phyloP scores from a whole-genome alignment of 2,113 vertebrate species.

The Cryptotis parvus region DNA sequence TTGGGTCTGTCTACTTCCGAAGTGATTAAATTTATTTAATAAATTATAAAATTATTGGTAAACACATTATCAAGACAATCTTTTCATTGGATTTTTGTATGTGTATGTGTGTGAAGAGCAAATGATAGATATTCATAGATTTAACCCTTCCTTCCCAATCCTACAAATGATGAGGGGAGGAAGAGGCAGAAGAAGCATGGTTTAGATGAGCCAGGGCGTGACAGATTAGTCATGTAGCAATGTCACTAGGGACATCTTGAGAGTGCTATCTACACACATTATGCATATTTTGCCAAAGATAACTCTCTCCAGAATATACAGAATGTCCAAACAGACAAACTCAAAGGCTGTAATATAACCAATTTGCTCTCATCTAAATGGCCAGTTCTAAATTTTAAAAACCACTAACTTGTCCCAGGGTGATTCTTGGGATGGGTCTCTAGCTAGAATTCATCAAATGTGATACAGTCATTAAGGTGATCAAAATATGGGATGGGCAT shows the following conservation, averaged over 20 bases:
- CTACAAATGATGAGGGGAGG: background rate
- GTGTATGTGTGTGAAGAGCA: too few relatives aligned
- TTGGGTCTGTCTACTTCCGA: background rate
- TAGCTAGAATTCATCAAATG: background rate
- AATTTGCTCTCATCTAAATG: background rate
- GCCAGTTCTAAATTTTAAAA: background rate
- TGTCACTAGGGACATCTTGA: too few relatives aligned
- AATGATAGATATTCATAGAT: background rate
- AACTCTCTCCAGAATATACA: background rate
- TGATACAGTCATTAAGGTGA: background rate
- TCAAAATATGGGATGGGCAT: background rate
- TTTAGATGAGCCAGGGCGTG: background rate
- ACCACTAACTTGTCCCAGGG: background rate
- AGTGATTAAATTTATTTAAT: constrained; percentile 12
- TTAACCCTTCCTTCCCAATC: accelerated
- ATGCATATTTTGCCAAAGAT: background rate
- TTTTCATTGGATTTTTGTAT: background rate
- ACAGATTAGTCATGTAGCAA: background rate
- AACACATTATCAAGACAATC: constrained; percentile 22
- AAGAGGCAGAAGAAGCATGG: background rate
- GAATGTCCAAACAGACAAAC: background rate
- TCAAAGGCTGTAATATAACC: background rate
- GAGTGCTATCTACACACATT: background rate
- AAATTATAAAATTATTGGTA: background rate
- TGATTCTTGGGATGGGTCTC: background rate